A percentile compares a stretch with the other conserved stretches of the same genome.
phyloP scores from a whole-genome alignment of 2,888 invertebrate genomes.

The Agapostemon virescens region DNA sequence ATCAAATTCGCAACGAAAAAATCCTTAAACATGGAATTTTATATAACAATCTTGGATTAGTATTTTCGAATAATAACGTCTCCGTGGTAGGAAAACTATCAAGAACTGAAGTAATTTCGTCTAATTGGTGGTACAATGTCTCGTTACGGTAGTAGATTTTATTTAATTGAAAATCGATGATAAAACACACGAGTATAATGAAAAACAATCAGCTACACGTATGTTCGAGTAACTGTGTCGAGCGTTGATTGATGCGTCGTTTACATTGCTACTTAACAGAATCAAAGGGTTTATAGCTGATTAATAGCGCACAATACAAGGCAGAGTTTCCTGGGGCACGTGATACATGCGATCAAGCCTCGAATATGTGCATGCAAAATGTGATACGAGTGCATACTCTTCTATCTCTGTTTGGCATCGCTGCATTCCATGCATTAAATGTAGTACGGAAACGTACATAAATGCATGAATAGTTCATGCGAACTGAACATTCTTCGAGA shows the following conservation, averaged over 20 bases:
- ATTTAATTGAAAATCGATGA: not conserved
- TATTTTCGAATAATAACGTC: not conserved
- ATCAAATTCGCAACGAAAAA: not conserved
- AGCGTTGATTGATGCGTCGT: not conserved
- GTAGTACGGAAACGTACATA: slow-evolving; percentile 53
- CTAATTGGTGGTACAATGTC: not conserved
- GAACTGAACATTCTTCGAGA: slow-evolving; percentile 36
- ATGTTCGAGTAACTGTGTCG: not conserved
- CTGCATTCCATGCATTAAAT: slow-evolving; percentile 59
- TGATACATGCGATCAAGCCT: not conserved
- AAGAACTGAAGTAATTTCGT: not conserved
- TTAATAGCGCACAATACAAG: slow-evolving; percentile 10
- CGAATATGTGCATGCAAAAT: slow-evolving; percentile 46
- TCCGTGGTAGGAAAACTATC: not conserved
- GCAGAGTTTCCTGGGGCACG: not conserved
- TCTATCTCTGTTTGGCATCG: slow-evolving; percentile 38
- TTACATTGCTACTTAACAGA: not conserved
- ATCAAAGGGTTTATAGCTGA: not conserved
- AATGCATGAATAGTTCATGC: slow-evolving; percentile 62
- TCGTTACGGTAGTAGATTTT: not conserved
- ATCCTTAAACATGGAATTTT: not conserved
- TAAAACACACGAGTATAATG: not conserved
- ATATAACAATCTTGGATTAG: not conserved
- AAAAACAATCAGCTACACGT: not conserved
- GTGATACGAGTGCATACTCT: slow-evolving; percentile 6